Percentiles rank a stretch among this genome's conserved stretches.
phyloP scores from a whole-genome alignment of 64 coral and sea anemone species.

The Trachythela sp. region DNA sequence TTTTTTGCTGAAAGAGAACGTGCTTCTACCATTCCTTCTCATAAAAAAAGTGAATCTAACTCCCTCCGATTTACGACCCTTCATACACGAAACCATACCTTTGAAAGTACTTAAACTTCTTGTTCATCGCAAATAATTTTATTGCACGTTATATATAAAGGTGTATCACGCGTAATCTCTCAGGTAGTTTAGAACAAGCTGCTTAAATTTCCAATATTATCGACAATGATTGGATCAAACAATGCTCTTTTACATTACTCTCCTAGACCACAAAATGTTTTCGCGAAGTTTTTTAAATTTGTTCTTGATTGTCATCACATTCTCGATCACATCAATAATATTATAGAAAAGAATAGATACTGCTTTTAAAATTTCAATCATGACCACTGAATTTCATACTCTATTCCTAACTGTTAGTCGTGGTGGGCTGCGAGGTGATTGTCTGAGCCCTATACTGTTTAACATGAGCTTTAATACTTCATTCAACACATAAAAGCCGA shows the following conservation, averaged over 20 bases:
- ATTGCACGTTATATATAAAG: not conserved
- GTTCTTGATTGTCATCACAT: not conserved
- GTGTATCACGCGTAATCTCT: not conserved
- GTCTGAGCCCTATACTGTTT: not conserved
- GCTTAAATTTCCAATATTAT: not conserved
- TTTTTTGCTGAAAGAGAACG: too few species aligned
- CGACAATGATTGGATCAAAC: not conserved
- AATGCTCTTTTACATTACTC: not conserved
- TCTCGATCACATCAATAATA: too few species aligned
- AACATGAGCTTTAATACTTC: not conserved
- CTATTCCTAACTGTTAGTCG: not conserved
- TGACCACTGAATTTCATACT: not conserved
- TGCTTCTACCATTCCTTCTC: too few species aligned
- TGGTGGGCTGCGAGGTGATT: not conserved
- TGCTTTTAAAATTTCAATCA: not conserved
- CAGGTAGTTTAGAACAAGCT: not conserved
- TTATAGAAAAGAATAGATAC: not conserved
- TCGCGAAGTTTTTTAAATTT: too few species aligned
- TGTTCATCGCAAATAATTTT: not conserved
- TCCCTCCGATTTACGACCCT: not conserved
- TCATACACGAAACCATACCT: too few species aligned
- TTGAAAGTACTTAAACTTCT: too few species aligned
- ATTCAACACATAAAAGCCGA: too few species aligned
- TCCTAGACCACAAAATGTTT: too few species aligned
- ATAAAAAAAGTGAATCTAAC: not conserved